Conservation (phyloP, 2,797 vertebrate genomes). For the Denticeps clupeoides region DNA sequence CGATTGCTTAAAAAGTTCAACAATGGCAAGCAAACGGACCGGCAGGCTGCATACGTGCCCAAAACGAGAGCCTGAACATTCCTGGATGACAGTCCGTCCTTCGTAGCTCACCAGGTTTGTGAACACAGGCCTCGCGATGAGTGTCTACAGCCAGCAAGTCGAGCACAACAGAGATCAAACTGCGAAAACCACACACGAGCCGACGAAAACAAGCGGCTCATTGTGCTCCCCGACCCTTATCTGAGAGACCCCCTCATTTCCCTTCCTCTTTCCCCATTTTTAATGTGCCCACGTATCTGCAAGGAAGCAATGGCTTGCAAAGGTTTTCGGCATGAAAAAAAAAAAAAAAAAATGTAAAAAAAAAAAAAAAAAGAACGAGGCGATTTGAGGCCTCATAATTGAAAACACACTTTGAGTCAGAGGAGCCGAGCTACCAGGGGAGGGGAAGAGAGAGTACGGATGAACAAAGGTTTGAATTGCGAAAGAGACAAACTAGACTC, state of each 20-base stretch:
- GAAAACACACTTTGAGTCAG: conserved; percentile 58
- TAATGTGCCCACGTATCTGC: conserved; percentile 31
- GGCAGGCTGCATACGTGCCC: conserved; percentile 21
- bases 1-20: no score
- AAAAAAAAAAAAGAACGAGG: conserved; percentile 28
- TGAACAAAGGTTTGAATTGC: conserved; percentile 62
- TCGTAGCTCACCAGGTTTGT: conserved; percentile 24
- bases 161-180: conserved; percentile 29
- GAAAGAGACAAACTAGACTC: conserved; percentile 62
- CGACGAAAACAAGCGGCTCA: conserved; percentile 28
- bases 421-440: conserved; percentile 50
- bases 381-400: conserved; percentile 56
- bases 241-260: conserved; percentile 22
- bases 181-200: conserved; percentile 30
- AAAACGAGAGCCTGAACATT: conserved; percentile 15
- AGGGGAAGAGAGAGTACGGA: conserved; percentile 45
- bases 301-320: conserved; percentile 19
- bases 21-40: no score
- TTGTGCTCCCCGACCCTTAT: conserved; percentile 25
- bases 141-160: conserved; percentile 15
- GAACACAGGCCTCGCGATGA: conserved; percentile 17
- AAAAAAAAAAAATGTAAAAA: conserved; percentile 2
- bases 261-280: conserved; percentile 20
- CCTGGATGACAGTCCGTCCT: conserved; percentile 24
- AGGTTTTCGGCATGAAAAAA: background rate